These are phyloP conservation scores for Tachina fera DNA, from an alignment of 2,888 invertebrate species.

Conservation along the genomic window DNA sequence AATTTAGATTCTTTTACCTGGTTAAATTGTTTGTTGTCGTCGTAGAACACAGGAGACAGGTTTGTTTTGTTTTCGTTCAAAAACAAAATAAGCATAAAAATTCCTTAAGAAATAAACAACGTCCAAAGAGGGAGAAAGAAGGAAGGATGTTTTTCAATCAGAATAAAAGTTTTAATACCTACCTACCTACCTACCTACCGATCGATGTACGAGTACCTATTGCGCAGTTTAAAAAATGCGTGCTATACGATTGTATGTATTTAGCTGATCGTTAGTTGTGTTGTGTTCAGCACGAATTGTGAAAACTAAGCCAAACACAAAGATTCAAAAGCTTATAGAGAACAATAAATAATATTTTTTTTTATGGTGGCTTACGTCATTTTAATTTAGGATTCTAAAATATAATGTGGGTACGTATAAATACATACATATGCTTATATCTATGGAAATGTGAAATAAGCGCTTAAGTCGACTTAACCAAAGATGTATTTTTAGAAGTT, in stretches of 20 bases:
- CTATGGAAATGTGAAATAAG: not conserved
- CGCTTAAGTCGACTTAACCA: too few species aligned
- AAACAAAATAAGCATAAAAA: not conserved
- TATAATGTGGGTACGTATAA: not conserved
- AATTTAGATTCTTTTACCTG: slow-evolving; percentile 59
- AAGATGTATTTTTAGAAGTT: not conserved
- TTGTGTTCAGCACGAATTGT: not conserved
- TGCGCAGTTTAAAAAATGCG: slow-evolving; percentile 59
- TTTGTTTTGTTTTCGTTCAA: slow-evolving; percentile 35
- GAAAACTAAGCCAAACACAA: not conserved
- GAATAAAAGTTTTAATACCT: slow-evolving; percentile 12
- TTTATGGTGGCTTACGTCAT: slow-evolving; percentile 1
- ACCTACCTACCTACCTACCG: not conserved
- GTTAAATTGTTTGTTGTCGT: slow-evolving; percentile 47
- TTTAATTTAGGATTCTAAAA: not conserved
- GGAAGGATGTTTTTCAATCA: slow-evolving; percentile 44
- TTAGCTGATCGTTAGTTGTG: slow-evolving; percentile 46
- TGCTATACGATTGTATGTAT: slow-evolving; percentile 1
- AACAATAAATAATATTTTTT: not conserved
- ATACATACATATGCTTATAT: slow-evolving; percentile 30
- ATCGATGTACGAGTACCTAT: slow-evolving; percentile 1
- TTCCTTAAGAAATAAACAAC: slow-evolving; percentile 48
- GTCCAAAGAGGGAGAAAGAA: not conserved
- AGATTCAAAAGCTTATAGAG: not conserved
- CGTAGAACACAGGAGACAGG: slow-evolving; percentile 59